Evolutionary conservation across 2,797 vertebrate species (phyloP).

Genomic region (Psittacula echo): DNA sequence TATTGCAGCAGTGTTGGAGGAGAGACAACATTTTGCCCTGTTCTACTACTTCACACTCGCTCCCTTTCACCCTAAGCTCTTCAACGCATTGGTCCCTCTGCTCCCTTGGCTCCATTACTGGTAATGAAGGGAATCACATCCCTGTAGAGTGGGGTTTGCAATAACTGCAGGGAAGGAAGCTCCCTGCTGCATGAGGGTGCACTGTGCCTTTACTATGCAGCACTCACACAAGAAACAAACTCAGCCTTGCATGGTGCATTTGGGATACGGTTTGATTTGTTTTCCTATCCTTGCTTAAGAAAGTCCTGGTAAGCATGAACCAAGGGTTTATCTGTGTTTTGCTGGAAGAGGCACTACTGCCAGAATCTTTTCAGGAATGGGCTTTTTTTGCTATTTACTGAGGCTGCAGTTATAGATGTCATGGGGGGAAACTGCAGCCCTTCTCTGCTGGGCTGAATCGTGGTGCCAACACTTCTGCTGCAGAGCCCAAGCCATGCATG

Average conservation of each 20-base stretch:
- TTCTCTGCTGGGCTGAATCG: background rate
- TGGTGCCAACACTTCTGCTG: background rate
- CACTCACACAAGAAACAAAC: background rate
- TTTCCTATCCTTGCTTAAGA: background rate
- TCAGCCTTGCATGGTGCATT: background rate
- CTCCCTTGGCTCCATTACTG: background rate
- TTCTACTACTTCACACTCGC: background rate
- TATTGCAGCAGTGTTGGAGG: background rate
- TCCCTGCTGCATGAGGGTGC: background rate
- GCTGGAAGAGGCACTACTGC: background rate
- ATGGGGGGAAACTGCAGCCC: background rate
- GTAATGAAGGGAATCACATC: background rate
- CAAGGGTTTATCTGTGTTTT: background rate
- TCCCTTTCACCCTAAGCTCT: background rate
- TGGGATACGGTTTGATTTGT: background rate
- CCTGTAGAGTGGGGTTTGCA: background rate
- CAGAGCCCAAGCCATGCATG: background rate
- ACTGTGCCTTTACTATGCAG: fast-evolving
- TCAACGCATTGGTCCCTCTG: fast-evolving
- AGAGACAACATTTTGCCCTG: background rate
- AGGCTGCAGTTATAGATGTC: background rate
- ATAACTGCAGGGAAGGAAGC: background rate
- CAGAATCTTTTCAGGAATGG: background rate
- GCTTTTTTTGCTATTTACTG: background rate
- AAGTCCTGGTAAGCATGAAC: background rate